Evolutionary conservation across 2,888 invertebrate species (phyloP), one percentile per base, ranked within the genome.

Genomic region (Sialis fuliginosa): DNA sequence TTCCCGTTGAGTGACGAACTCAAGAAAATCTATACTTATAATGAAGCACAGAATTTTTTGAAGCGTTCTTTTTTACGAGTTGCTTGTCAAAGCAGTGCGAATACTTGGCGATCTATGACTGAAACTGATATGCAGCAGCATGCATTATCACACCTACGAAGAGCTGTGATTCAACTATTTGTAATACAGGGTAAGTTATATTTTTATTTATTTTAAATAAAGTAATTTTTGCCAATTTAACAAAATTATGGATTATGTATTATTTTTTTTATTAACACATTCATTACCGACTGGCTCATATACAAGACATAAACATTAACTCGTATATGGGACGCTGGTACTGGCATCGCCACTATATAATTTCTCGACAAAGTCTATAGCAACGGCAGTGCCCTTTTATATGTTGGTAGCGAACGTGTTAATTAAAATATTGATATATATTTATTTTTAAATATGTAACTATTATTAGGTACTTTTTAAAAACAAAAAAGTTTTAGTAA

Each of bases 21-120:
- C 6, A 70, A 60, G 45, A 45, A 53, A n/a, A 54, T 67, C 33
- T 65, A 64, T 51, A 53, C 57, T 5, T 57, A 56, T 42, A 56
- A 60, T 47, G 58, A 67, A 13, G 66, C 63, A 1, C 55, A 56
- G 31, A 56, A 60, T 39, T 74, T 74, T 55, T 62, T 83, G 49
- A 68, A 62, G 42, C 64, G 76, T 30, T 77, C 83, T 0, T 84
- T 86, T 62, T 61, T 86, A 57, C 71, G 86, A 53, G 57, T 86
- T 48, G 83, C 81, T 2, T 78, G 81, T 44, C 85, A 86, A 57
- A 75, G 79, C 53, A 71, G 76, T 0, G 65, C 65, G n/a, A 59
- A 64, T 6, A 64, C 66, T 37, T 78, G 76, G 66, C 60, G 61
- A 31, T 58, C 66, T 37, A 67, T 72, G 60, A 63, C 69, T 42